Base-by-base conservation (phyloP, 2,113 vertebrate genomes). In the Perccottus glenii region DNA sequence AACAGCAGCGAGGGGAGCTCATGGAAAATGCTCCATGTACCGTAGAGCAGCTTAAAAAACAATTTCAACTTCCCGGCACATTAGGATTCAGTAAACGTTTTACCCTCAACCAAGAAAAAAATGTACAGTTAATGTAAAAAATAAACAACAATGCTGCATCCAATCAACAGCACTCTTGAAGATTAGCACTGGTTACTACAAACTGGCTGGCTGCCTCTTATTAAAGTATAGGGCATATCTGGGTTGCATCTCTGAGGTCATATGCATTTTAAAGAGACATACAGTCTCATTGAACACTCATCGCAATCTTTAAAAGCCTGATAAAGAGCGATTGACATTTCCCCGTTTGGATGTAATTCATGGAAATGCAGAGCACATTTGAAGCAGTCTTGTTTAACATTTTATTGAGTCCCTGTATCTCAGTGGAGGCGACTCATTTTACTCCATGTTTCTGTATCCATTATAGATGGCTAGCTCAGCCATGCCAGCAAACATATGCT, bases 401-500 rank as follows among this genome's bases (percentile, higher is more conserved):
- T 85, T 88, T 45, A 85, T 84, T 16, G 63, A 73, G 73, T 87
- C 75, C 72, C 70, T 70, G 67, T 61, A 67, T 72, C 76, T 81
- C 78, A 70, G 75, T 64, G 58, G 70, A 84, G 82, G 58, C 80
- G 70, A 85, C 80, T 67, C 75, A 81, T 81, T 84, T 60, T 72
- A 73, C 59, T 61, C 75, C 53, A 74, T 48, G 27, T 68, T 60
- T 83, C 49, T n/a, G 58, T 77, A 87, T 89, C 81, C 75, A 87
- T 90, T 81, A 90, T 89, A 79, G 68, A 88, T 88, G 82, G 51
- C 16, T 49, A n/a, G 57, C 58, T 70, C 65, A 79, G 45, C 65
- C 64, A 51, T 66, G 72, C 67, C 64, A 63, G 71, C 72, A 58
- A 76, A 86, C 85, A 88, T 78, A 83, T 90, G 86, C 90, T 89